phyloP scores from a whole-genome alignment of 2,797 vertebrate species.

The Anguilla megastoma region DNA sequence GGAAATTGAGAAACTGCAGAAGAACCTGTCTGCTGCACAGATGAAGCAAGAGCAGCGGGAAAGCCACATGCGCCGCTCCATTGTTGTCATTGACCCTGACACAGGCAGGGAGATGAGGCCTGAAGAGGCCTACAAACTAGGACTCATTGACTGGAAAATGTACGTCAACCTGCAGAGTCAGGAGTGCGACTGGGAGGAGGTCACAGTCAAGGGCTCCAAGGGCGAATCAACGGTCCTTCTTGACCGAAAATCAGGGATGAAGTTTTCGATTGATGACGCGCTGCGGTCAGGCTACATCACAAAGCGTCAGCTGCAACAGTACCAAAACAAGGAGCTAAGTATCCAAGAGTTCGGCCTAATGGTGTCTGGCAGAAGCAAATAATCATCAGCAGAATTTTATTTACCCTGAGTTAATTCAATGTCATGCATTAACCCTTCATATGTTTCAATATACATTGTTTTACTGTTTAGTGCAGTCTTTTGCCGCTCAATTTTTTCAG shows the following conservation, averaged over 20 bases:
- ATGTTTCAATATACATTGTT: conserved; percentile 22
- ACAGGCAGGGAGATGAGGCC: conserved; percentile 92
- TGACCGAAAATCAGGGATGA: conserved; percentile 91
- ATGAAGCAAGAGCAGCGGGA: conserved; percentile 93
- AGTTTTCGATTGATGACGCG: conserved; percentile 93
- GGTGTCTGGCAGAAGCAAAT: conserved; percentile 82
- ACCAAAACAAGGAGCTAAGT: conserved; percentile 90
- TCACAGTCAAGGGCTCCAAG: conserved; percentile 84
- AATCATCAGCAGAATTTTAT: conserved; percentile 31
- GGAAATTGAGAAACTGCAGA: conserved; percentile 88
- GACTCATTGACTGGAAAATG: conserved; percentile 97
- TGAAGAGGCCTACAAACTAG: conserved; percentile 86
- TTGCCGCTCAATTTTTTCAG: not conserved
- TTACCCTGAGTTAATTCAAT: conserved; percentile 27
- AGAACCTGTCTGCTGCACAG: conserved; percentile 78
- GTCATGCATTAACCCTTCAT: not conserved
- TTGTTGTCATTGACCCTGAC: conserved; percentile 95
- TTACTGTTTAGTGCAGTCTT: not conserved
- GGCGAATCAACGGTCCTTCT: conserved; percentile 92
- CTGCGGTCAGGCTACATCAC: conserved; percentile 82
- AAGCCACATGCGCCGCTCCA: conserved; percentile 91
- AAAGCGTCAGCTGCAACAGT: conserved; percentile 82
- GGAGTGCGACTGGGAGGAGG: conserved; percentile 99
- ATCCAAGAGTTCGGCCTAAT: conserved; percentile 94
- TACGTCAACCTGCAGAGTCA: conserved; percentile 94